Percentiles rank a stretch among this genome's conserved stretches.
phyloP scores from a whole-genome alignment of 2,113 vertebrate genomes.

The Gallinago paraguaiae region DNA sequence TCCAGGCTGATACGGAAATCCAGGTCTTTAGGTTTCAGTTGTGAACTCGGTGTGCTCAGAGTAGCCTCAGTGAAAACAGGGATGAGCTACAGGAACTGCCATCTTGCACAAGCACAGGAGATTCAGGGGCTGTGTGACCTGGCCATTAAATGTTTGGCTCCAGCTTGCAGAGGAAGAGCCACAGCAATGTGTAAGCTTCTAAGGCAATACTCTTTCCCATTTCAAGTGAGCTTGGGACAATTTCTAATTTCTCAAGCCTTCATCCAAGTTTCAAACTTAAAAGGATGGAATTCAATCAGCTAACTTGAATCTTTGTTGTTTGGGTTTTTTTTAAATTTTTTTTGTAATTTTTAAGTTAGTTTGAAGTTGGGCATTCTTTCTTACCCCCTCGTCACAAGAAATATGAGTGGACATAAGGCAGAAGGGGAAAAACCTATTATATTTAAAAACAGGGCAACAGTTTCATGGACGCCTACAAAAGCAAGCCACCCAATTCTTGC shows the following conservation, averaged over 20 bases:
- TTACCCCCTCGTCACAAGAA: not conserved
- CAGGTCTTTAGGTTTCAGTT: not conserved
- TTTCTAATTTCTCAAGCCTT: not conserved
- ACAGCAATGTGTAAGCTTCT: not conserved
- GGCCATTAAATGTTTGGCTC: not conserved
- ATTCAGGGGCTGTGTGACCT: not conserved
- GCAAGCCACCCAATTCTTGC: not conserved
- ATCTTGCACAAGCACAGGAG: not conserved
- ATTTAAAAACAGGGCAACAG: not conserved
- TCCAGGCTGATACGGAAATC: conserved; percentile 1
- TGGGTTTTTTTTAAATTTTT: not conserved
- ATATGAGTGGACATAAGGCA: not conserved
- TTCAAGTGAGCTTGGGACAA: not conserved
- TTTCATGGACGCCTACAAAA: not conserved
- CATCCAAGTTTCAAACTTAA: not conserved
- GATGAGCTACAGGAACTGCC: not conserved
- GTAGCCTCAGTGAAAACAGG: not conserved
- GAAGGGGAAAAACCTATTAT: not conserved
- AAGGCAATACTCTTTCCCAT: not conserved
- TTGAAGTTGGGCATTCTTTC: not conserved
- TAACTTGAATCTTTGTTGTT: not conserved
- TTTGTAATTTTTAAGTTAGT: not conserved
- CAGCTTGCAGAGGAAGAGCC: not conserved
- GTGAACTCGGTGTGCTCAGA: not conserved
- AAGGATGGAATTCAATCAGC: not conserved